Evolutionary conservation across 2,797 vertebrate genomes (phyloP), one percentile per base, ranked within the genome.

Genomic region (Vultur gryphus): DNA sequence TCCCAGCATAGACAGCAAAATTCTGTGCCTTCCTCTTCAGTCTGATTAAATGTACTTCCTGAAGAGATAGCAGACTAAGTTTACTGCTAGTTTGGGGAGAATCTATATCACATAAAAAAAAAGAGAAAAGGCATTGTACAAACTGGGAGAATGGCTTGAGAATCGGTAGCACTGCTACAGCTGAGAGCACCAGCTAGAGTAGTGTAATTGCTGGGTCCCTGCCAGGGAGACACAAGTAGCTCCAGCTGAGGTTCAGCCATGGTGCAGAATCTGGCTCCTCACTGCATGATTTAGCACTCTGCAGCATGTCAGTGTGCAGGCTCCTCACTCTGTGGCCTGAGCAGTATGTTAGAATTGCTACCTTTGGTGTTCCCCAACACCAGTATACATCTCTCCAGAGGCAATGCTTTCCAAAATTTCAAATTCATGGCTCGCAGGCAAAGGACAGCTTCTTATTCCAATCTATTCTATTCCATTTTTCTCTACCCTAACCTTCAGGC

Each of bases 111-210:
- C 4, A 24, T 48, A 1, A 9, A 41, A 41, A 82, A 39, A 28
- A 44, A 37, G 6, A 84, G 9, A 43, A 52, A 82, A 70, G 11
- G 3, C 19, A 7, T 51, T 62, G 29, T 54, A 13, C 23, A 39
- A 51, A 83, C 29, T 33, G 6, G 16, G 33, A 70, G n/a, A 39
- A 61, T 16, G 8, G 11, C 37, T 80, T 62, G 37, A 77, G 51
- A 39, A 23, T 26, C 0, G 0, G 14, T 51, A 25, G 41, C 33
- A 10, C 5, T 13, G 6, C 4, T 37, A 7, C 33, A 29, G 35
- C 35, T 31, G 48, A 51, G 49, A 57, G 67, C 33, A 28, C 35
- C 46, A 61, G 52, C 12, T 44, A 24, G 57, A 82, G 23, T 6
- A 26, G 16, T 35, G 31, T 7, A 14, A 29, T 66, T 77, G 46